Evolutionary conservation across 2,113 vertebrate species (phyloP), one percentile per base, ranked within the genome.

Genomic region (Ardeotis arabs): DNA sequence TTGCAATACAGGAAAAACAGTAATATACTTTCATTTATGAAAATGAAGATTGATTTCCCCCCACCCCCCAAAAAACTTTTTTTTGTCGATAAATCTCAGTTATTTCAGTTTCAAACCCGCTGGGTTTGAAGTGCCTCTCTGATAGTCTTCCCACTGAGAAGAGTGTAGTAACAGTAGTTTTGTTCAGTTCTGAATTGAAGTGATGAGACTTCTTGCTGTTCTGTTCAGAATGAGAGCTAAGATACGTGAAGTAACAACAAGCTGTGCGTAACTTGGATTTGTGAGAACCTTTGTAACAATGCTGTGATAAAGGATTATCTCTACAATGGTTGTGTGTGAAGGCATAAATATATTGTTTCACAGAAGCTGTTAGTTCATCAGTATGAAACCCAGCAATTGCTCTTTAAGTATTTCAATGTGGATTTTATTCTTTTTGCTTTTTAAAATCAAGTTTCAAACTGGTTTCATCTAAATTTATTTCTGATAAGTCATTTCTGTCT

Each of bases 231-330:
- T 79, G 21, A 69, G 49, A 76, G 7, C 49, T 41, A 29, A 62
- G 28, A 23, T 23, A 4, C 3, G 5, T 0, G 0, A 9, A 50
- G 55, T 74, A 64, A n/a, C 23, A 64, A 27, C 39, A 44, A 49
- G 39, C 44, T 49, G 4, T 15, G 24, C 4, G 0, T 66, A 58
- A 52, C 45, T 70, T 88, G 9, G 12, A 55, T 82, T 49, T 68
- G 6, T 70, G 67, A 66, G 31, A 39, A 66, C 31, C 27, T 60
- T 73, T 7, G 31, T 66, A 50, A 23, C 17, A 56, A 18, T 60
- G 8, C 0, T 39, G 31, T 60, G 70, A 17, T 72, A 22, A 53
- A 33, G n/a, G 9, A 9, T 58, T 12, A 29, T 58, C n/a, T n/a
- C n/a, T n/a, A n/a, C n/a, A n/a, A n/a, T n/a, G n/a, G n/a, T n/a